Conservation (phyloP, 2,888 invertebrate species). For the Cephus runcator region DNA sequence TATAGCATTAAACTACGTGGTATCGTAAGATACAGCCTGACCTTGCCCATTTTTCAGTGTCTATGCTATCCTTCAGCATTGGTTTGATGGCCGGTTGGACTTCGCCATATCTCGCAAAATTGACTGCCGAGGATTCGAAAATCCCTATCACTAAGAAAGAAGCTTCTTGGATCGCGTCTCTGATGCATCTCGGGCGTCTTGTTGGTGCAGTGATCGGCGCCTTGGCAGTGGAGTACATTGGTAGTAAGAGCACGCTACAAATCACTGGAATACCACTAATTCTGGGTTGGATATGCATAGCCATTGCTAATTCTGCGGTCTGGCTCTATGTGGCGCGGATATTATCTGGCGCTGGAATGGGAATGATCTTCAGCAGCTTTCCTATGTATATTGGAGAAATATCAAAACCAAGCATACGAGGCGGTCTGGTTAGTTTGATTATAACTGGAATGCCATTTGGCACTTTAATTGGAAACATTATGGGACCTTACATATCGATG, state of each 20-base stretch:
- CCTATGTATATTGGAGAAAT: constrained; percentile 52
- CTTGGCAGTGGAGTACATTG: constrained; percentile 35
- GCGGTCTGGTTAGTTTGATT: constrained; percentile 48
- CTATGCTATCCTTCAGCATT: constrained; percentile 3
- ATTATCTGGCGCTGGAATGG: constrained; percentile 41
- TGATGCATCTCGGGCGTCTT: constrained; percentile 47
- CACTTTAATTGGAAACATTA: constrained; percentile 47
- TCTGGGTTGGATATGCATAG: constrained; percentile 39
- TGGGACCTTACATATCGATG: constrained; percentile 51
- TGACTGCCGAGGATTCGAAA: constrained; percentile 35
- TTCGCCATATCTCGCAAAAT: constrained; percentile 45
- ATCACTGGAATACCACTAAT: constrained; percentile 35
- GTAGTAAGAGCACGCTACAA: constrained; percentile 45
- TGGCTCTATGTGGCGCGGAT: constrained; percentile 42
- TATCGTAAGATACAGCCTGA: not conserved
- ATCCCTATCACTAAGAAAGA: constrained; percentile 38
- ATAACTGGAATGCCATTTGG: constrained; percentile 48
- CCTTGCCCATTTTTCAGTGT: not conserved
- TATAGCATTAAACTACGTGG: not conserved
- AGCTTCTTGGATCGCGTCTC: constrained; percentile 51
- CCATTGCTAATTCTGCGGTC: constrained; percentile 33
- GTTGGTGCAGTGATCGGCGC: constrained; percentile 44
- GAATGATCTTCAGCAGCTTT: constrained; percentile 47
- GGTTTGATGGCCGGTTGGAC: constrained; percentile 48
- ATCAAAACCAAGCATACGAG: constrained; percentile 50